Evolutionary conservation across 2,797 vertebrate genomes (phyloP).

Genomic region (Cryptoprocta ferox): DNA sequence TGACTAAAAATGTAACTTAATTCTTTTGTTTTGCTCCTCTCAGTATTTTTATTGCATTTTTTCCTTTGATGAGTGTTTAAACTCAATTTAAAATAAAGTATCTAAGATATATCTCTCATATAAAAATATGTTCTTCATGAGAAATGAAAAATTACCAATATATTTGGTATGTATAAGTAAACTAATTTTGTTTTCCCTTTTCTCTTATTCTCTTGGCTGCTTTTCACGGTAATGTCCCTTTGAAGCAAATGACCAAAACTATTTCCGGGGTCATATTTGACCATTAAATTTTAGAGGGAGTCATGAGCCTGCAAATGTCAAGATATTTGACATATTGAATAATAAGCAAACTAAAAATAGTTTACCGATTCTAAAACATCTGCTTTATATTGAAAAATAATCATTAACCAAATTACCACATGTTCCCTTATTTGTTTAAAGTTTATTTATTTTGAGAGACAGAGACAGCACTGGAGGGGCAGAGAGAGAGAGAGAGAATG

Average conservation of each 20-base stretch:
- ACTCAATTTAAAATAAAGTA: constrained; percentile 16
- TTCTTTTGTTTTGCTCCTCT: constrained; percentile 74
- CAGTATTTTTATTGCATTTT: constrained; percentile 53
- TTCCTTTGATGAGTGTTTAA: constrained; percentile 32
- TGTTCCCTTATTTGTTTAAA: background rate
- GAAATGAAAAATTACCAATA: background rate
- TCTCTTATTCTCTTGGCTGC: constrained; percentile 15
- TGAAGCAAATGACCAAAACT: constrained; percentile 49
- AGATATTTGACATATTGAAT: constrained; percentile 19
- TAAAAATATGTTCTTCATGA: constrained; percentile 35
- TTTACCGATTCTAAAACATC: background rate
- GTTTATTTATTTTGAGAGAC: too few relatives aligned
- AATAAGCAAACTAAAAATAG: background rate
- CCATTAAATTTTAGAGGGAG: background rate
- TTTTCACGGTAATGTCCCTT: constrained; percentile 12
- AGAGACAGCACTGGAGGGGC: too few relatives aligned
- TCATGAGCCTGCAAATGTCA: background rate
- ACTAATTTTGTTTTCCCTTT: background rate
- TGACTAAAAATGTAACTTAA: constrained; percentile 82
- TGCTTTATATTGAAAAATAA: background rate
- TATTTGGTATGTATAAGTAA: background rate
- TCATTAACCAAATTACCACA: background rate
- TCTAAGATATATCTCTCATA: background rate
- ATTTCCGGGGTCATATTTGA: background rate
- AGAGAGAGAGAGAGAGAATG: too few relatives aligned